Base-by-base conservation (phyloP, 2,113 vertebrate species). In the Amblyopsis rosae region DNA sequence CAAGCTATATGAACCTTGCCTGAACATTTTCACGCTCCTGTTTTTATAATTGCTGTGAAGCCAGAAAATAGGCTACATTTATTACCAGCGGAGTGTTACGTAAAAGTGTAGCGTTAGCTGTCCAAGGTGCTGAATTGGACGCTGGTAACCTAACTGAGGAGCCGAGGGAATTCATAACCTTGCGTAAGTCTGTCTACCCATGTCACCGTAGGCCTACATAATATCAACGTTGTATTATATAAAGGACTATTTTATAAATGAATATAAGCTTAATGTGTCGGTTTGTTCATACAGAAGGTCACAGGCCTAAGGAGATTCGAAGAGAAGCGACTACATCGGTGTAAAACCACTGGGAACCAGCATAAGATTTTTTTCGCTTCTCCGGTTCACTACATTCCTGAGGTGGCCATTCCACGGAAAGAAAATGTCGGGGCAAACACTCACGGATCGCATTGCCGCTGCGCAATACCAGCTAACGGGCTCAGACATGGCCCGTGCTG, bases 361-460 rank as follows among this genome's bases (percentile, higher is more conserved):
- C 69, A 13, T 45, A 72, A 82, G 81, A 62, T 80, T 67, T 47
- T 67, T 47, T 55, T 58, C n/a, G 12, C 6, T 60, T 58, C 59
- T 3, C 60, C 41, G 77, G 73, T 77, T 51, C 73, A 72, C 76
- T 45, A 56, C 19, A 68, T 79, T 75, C 77, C 77, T 72, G 76
- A 81, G 77, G 85, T 68, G 83, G 76, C 88, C 68, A 70, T 19
- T 77, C 62, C 54, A 58, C 76, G 50, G 81, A 75, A 77, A 91
- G 93, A 96, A 98, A 94, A 98, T 98, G 96, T 98, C 96, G 92
- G 96, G 96, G 84, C 96, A 98, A 83, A 98, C 96, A 89, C 95
- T 98, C 89, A 98, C 96, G 75, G 96, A 98, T 93, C 95, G 96
- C 91, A 98, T 98, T 87, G 96, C 96, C 79, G 96, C 96, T 82